phyloP scores from a whole-genome alignment of 2,797 vertebrate species.

The Catostomus latipinnis region DNA sequence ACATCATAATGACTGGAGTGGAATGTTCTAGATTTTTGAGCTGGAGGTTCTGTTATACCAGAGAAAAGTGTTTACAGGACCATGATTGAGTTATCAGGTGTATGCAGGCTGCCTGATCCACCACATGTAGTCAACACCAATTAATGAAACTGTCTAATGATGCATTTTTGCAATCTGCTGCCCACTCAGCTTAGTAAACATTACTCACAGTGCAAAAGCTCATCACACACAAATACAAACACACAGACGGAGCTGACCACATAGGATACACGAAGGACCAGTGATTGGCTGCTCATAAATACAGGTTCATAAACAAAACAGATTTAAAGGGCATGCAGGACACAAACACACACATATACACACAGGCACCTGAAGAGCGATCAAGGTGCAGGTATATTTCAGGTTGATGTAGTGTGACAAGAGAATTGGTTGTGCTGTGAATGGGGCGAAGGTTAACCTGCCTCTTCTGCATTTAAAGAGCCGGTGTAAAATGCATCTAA shows the following conservation, averaged over 20 bases:
- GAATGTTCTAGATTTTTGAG: not conserved
- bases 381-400: slow-evolving; percentile 53
- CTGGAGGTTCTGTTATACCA: not conserved
- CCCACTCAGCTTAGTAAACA: slow-evolving; percentile 54
- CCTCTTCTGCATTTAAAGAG: slow-evolving; percentile 59
- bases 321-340: slow-evolving; percentile 43
- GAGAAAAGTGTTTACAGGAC: not conserved
- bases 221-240: slow-evolving; percentile 34
- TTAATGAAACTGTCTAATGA: slow-evolving; percentile 59
- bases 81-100: slow-evolving; percentile 26
- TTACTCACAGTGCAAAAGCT: slow-evolving; percentile 53
- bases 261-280: slow-evolving; percentile 18
- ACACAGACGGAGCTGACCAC: slow-evolving; percentile 38
- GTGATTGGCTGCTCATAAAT: slow-evolving; percentile 43
- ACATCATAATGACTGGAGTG: not conserved
- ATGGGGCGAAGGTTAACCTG: slow-evolving; percentile 70
- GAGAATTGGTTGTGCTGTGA: slow-evolving; percentile 59
- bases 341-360: slow-evolving; percentile 33
- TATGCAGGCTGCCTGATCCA: slow-evolving; percentile 15
- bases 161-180: slow-evolving; percentile 56
- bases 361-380: slow-evolving; percentile 26
- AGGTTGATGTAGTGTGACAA: slow-evolving; percentile 46
- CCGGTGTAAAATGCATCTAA: slow-evolving; percentile 68
- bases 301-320: slow-evolving; percentile 46
- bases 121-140: slow-evolving; percentile 26